A percentile compares a stretch with the other conserved stretches of the same genome.
Evolutionary conservation across 1,140 invertebrate genomes (phyloP).

Genomic region (Drosophila sucinea): DNA sequence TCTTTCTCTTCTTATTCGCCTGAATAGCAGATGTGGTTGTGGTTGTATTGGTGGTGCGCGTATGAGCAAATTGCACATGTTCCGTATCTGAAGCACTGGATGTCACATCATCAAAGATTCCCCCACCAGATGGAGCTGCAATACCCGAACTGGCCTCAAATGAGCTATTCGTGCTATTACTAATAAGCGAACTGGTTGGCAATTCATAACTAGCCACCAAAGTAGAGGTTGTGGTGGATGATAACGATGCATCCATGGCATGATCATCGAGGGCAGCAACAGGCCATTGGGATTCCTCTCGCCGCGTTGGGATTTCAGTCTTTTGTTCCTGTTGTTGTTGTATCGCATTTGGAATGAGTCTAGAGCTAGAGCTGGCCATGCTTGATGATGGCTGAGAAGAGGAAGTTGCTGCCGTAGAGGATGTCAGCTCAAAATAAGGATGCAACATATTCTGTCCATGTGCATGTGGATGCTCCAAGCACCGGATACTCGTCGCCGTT

Average conservation of each 20-base stretch:
- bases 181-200: slow-evolving; percentile 60
- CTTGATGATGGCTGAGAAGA: slow-evolving; percentile 51
- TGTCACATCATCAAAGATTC: slow-evolving; percentile 64
- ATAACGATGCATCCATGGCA: slow-evolving; percentile 51
- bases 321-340: slow-evolving; percentile 46
- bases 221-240: slow-evolving; percentile 11
- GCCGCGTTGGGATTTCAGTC: slow-evolving; percentile 57
- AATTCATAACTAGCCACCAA: slow-evolving; percentile 43
- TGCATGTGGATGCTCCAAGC: slow-evolving; percentile 50
- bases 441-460: slow-evolving; percentile 9
- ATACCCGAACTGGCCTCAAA: slow-evolving; percentile 47
- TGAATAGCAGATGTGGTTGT: slow-evolving; percentile 71
- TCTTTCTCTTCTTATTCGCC: slow-evolving; percentile 65
- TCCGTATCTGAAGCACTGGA: slow-evolving; percentile 74
- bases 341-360: slow-evolving; percentile 49
- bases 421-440: slow-evolving; percentile 41
- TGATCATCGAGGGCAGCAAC: slow-evolving; percentile 66
- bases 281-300: slow-evolving; percentile 47
- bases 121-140: neutral
- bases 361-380: slow-evolving; percentile 23
- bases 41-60: slow-evolving; percentile 76
- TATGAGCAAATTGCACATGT: slow-evolving; percentile 74
- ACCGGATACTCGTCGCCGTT: neutral
- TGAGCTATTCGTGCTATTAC: slow-evolving; percentile 46
- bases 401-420: slow-evolving; percentile 17